Base-by-base conservation (phyloP, 2,888 invertebrate genomes). In the Nesidiocoris tenuis region DNA sequence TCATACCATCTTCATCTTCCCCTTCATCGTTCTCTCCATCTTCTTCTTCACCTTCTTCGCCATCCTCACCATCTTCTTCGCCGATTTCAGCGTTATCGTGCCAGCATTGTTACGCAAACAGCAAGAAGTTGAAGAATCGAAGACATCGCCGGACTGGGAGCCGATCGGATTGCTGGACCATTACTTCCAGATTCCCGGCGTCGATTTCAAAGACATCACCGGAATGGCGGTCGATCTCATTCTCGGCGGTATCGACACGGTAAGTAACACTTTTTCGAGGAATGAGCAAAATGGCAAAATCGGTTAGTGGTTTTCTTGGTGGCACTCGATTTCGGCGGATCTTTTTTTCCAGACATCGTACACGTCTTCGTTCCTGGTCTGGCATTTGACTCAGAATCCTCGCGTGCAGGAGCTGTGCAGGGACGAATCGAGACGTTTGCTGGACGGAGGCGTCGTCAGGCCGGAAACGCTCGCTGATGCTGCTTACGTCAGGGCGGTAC, bases 211-310 rank as follows among this genome's bases (percentile, higher is more conserved):
- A 82, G 95, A 95, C 83, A 86, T 95, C n/a, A 86, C 90, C 63
- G 94, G 94, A 74, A 91, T 94, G 86, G 89, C 91, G 76, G 90
- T 92, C 56, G 95, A 96, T 83, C 88, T 94, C 82, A 83, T 95
- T 22, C 86, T 95, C 82, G 95, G 94, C 70, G 93, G 94, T 75
- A 89, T 95, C 75, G 95, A 95, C 82, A 95, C 95, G 77, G 92
- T 92, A 85, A 85, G 72, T 64, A n/a, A n/a, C n/a, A n/a, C n/a
- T n/a, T n/a, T n/a, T n/a, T n/a, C n/a, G n/a, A n/a, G n/a, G n/a
- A n/a, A n/a, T n/a, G n/a, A n/a, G n/a, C n/a, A n/a, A n/a, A n/a
- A n/a, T n/a, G n/a, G n/a, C n/a, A n/a, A n/a, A n/a, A n/a, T n/a
- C n/a, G n/a, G n/a, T n/a, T n/a, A n/a, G n/a, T n/a, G n/a, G n/a